Evolutionary conservation across 2,888 invertebrate genomes (phyloP), one percentile per base, ranked within the genome.

Genomic region (Cataglyphis altisquamis): DNA sequence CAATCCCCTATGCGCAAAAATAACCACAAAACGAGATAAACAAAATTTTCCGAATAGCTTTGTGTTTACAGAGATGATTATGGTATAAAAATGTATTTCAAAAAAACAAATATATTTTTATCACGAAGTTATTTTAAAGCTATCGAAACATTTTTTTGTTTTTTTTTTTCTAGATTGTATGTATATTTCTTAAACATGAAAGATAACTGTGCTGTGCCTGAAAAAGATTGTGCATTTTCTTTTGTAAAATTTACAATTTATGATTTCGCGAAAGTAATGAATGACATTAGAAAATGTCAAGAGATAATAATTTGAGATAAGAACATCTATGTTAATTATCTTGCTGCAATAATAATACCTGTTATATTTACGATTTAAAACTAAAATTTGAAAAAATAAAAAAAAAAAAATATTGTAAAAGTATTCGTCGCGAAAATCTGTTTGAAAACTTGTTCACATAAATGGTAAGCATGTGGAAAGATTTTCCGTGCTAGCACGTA

Each of bases 401-500:
- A 6, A 60, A 73, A 63, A 32, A 21, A 36, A 52, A 74, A 21
- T 36, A 18, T 3, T 21, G 52, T n/a, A n/a, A 1, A 63, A 39
- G 29, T 60, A 29, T 39, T 39, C 39, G 55, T 36, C 60, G 45
- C 32, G 45, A 70, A 45, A 60, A 45, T 78, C 32, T 18, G 45
- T 9, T 12, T n/a, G 52, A 75, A 70, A 78, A 57, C 32, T 68
- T 32, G 32, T n/a, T 52, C 55, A 29, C 3, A 21, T 32, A 70
- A 78, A 41, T 60, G 57, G n/a, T 78, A 45, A 70, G 60, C 32
- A 18, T 21, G 48, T 32, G 57, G 32, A 21, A 12, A 70, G 68
- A 57, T 78, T 78, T 70, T 78, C 29, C 78, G 70, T 45, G 70
- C 45, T 60, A 70, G 70, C 78, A 78, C 78, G 78, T 70, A 68